phyloP scores from a whole-genome alignment of 2,888 invertebrate species.

The Venusia cambrica region DNA sequence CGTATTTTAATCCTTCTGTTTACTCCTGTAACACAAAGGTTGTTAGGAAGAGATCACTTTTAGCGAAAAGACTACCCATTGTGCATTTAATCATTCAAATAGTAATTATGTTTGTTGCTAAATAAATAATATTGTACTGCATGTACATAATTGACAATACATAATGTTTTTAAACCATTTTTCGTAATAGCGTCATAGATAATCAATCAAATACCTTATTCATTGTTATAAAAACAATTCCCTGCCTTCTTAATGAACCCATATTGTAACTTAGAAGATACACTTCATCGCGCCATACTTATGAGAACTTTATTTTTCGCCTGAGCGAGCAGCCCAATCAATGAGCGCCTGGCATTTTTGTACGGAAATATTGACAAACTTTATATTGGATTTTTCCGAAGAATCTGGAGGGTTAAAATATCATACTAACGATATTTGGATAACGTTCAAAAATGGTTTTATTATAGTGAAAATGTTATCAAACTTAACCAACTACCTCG shows the following conservation, averaged over 20 bases:
- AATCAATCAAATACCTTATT: no score
- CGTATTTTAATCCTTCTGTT: no score
- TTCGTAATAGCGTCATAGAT: no score
- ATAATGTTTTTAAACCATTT: not conserved
- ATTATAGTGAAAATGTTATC: no score
- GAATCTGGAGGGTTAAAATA: slow-evolving; percentile 32
- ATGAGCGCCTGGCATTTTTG: slow-evolving; percentile 56
- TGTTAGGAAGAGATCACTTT: no score
- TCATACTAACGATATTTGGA: no score
- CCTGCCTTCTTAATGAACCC: slow-evolving; percentile 5
- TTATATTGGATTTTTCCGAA: slow-evolving; percentile 57
- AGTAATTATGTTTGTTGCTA: not conserved
- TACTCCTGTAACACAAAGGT: no score
- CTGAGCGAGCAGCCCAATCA: slow-evolving; percentile 59
- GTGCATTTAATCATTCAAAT: slow-evolving; percentile 1
- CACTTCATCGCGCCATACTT: slow-evolving; percentile 28
- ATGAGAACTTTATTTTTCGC: slow-evolving; percentile 64
- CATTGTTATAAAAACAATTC: not conserved
- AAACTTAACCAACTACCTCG: no score
- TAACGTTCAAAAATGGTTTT: no score
- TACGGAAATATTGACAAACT: slow-evolving; percentile 71
- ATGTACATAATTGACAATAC: not conserved
- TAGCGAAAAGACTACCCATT: no score
- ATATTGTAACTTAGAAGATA: slow-evolving; percentile 13
- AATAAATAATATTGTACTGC: no score